These are phyloP conservation scores for Saimiri boliviensis DNA, from an alignment of 2,113 vertebrate genomes.

Conservation along the genomic window DNA sequence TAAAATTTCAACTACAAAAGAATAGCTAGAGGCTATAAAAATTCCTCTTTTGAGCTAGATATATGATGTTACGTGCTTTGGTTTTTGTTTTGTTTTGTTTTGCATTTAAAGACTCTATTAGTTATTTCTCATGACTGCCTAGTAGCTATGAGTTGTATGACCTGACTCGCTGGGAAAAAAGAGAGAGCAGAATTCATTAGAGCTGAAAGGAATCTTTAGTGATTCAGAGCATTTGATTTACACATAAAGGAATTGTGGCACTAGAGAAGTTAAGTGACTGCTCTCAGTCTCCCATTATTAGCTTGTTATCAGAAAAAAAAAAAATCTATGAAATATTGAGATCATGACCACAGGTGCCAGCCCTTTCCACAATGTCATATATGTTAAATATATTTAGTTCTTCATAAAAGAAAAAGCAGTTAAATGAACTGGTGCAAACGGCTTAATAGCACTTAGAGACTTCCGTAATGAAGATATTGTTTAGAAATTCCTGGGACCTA, in stretches of 20 bases:
- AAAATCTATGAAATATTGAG: background rate
- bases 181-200: background rate
- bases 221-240: background rate
- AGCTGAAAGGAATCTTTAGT: background rate
- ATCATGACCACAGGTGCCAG: background rate
- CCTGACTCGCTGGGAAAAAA: background rate
- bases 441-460: background rate
- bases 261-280: background rate
- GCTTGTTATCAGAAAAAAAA: background rate
- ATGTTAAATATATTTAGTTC: background rate
- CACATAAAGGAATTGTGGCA: background rate
- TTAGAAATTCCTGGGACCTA: background rate
- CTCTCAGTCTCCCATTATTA: background rate
- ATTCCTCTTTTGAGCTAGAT: background rate
- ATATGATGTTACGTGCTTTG: background rate
- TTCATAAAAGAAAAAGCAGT: background rate
- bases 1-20: slow-evolving; percentile 1
- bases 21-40: background rate
- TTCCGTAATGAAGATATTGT: background rate
- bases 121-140: background rate
- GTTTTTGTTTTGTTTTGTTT: background rate
- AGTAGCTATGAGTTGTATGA: background rate
- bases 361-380: background rate
- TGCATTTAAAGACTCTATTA: background rate
- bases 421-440: background rate